These are phyloP conservation scores for Drosophila nebulosa DNA, from an alignment of 1,140 invertebrate species.

Conservation along the genomic window DNA sequence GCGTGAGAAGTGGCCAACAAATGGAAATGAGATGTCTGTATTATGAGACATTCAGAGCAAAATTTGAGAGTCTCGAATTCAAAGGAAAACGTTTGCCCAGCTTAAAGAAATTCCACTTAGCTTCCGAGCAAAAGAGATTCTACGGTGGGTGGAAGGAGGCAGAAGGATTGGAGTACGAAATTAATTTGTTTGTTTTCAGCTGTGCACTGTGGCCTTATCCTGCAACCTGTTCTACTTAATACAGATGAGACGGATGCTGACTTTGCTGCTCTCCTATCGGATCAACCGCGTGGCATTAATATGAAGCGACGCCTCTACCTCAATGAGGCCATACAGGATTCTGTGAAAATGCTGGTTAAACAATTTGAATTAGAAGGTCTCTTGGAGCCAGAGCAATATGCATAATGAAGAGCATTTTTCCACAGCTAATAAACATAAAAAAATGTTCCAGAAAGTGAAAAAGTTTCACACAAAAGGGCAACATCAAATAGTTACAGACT, in stretches of 20 bases:
- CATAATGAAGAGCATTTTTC: constrained; percentile 31
- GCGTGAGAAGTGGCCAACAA: constrained; percentile 23
- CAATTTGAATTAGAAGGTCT: constrained; percentile 57
- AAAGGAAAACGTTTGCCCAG: constrained; percentile 38
- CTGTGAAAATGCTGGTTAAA: constrained; percentile 33
- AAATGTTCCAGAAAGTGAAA: constrained; percentile 15
- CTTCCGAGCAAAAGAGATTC: constrained; percentile 58
- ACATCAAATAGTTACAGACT: constrained; percentile 70
- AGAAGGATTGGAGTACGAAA: background rate
- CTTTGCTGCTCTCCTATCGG: constrained; percentile 47
- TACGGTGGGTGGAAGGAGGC: constrained; percentile 35
- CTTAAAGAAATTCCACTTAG: constrained; percentile 47
- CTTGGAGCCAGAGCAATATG: constrained; percentile 38
- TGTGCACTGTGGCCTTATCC: constrained; percentile 47
- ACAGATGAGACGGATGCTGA: constrained; percentile 60
- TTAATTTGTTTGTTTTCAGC: constrained; percentile 17
- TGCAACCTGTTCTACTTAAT: constrained; percentile 56
- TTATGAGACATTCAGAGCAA: constrained; percentile 31
- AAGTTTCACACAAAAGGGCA: constrained; percentile 52
- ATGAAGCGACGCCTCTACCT: constrained; percentile 56
- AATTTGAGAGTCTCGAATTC: constrained; percentile 38
- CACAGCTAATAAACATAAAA: constrained; percentile 68
- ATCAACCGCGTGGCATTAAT: constrained; percentile 37
- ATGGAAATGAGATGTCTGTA: constrained; percentile 54
- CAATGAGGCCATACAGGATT: constrained; percentile 43